phyloP scores from a whole-genome alignment of 1,140 invertebrate species.

The Trichomalopsis sarcophagae region DNA sequence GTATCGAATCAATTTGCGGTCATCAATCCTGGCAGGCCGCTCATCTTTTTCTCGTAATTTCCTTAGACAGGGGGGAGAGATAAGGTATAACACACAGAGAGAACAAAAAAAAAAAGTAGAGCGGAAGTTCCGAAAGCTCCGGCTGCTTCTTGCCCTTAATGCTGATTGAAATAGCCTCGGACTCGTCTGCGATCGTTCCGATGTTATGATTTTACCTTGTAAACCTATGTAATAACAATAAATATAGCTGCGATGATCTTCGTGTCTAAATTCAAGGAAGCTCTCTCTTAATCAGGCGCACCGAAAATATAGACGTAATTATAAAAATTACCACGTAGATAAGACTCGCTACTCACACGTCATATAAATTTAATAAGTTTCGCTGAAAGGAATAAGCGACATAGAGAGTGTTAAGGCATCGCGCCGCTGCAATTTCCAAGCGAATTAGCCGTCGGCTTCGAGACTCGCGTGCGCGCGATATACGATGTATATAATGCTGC shows the following conservation, averaged over 20 bases:
- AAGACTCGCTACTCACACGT: too few relatives aligned
- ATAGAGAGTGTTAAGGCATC: neutral
- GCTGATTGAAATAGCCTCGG: neutral
- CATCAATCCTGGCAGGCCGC: neutral
- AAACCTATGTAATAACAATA: too few relatives aligned
- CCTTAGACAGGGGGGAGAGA: neutral
- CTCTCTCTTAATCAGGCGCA: too few relatives aligned
- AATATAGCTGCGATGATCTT: too few relatives aligned
- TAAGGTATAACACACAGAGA: neutral
- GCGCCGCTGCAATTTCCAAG: neutral
- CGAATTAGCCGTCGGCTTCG: neutral
- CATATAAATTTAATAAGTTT: neutral
- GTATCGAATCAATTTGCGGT: neutral
- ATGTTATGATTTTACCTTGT: too few relatives aligned
- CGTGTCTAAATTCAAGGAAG: too few relatives aligned
- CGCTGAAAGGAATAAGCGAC: neutral
- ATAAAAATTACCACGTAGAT: too few relatives aligned
- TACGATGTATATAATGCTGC: neutral
- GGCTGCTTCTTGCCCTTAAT: neutral
- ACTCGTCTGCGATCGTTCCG: neutral
- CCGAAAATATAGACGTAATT: too few relatives aligned
- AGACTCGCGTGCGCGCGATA: neutral
- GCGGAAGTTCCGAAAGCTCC: neutral
- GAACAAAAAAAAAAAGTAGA: neutral
- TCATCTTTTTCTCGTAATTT: slow-evolving; percentile 2